Percentiles rank a stretch among this genome's conserved stretches.
phyloP scores from a whole-genome alignment of 2,888 invertebrate species.

The Macrosiphum euphorbiae region DNA sequence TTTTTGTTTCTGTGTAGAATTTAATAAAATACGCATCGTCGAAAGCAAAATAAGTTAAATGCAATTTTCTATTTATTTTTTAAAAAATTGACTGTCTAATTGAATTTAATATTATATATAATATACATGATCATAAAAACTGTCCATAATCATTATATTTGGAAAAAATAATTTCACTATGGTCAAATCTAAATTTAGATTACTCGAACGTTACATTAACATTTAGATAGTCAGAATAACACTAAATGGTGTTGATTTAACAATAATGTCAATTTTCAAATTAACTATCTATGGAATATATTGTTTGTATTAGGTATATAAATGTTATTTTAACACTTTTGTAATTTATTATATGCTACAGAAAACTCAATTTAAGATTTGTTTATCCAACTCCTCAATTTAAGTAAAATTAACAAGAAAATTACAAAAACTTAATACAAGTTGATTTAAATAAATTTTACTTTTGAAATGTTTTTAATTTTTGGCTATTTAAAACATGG shows the following conservation, averaged over 20 bases:
- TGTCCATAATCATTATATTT: not conserved
- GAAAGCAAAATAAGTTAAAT: not conserved
- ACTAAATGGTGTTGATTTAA: not conserved
- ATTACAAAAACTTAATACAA: not conserved
- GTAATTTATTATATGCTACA: not conserved
- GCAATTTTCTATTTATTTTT: not conserved
- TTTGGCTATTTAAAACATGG: not conserved
- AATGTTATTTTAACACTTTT: not conserved
- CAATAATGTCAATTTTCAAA: not conserved
- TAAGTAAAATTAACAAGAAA: not conserved
- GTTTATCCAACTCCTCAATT: not conserved
- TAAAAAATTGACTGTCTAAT: not conserved
- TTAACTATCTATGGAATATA: not conserved
- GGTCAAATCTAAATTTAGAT: not conserved
- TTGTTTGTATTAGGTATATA: not conserved
- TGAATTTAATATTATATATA: not conserved
- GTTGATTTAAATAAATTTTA: not conserved
- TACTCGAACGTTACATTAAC: not conserved
- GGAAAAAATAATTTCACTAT: not conserved
- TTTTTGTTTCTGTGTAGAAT: not conserved
- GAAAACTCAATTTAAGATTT: not conserved
- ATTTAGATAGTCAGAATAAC: not conserved
- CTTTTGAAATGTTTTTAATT: not conserved
- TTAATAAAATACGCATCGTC: not conserved
- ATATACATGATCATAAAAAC: no score